phyloP scores from a whole-genome alignment of 2,113 vertebrate genomes.

The Tetrax tetrax region DNA sequence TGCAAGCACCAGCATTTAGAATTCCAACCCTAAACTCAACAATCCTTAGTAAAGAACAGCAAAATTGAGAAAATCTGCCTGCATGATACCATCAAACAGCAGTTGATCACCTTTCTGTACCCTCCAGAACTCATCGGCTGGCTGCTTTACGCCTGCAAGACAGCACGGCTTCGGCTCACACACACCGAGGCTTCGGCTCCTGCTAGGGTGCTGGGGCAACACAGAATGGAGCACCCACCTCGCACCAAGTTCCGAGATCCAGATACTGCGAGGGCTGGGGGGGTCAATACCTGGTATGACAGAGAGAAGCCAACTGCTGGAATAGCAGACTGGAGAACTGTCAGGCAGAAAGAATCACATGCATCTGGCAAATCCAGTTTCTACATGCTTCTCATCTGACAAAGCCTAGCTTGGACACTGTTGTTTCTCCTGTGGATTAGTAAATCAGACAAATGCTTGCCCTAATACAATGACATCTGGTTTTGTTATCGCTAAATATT shows the following conservation, averaged over 20 bases:
- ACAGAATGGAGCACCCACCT: fast-evolving
- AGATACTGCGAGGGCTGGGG: not conserved
- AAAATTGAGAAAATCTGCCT: not conserved
- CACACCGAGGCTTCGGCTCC: fast-evolving
- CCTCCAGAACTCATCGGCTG: not conserved
- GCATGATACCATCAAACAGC: fast-evolving
- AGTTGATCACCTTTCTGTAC: not conserved
- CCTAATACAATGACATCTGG: not conserved
- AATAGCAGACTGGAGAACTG: not conserved
- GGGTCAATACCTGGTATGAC: not conserved
- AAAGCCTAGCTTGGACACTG: not conserved
- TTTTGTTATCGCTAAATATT: slow-evolving; percentile 6
- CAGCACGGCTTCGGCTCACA: not conserved
- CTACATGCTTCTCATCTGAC: not conserved
- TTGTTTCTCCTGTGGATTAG: slow-evolving; percentile 4
- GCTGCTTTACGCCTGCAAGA: fast-evolving
- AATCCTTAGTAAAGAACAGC: not conserved
- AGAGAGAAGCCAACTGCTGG: not conserved
- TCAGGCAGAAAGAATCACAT: not conserved
- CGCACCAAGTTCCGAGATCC: not conserved
- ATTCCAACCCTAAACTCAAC: not conserved
- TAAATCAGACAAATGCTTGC: not conserved
- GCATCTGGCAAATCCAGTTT: not conserved
- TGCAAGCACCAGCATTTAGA: not conserved
- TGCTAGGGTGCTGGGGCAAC: not conserved